Conservation (phyloP, 2,113 vertebrate genomes). For the Lathamus discolor region DNA sequence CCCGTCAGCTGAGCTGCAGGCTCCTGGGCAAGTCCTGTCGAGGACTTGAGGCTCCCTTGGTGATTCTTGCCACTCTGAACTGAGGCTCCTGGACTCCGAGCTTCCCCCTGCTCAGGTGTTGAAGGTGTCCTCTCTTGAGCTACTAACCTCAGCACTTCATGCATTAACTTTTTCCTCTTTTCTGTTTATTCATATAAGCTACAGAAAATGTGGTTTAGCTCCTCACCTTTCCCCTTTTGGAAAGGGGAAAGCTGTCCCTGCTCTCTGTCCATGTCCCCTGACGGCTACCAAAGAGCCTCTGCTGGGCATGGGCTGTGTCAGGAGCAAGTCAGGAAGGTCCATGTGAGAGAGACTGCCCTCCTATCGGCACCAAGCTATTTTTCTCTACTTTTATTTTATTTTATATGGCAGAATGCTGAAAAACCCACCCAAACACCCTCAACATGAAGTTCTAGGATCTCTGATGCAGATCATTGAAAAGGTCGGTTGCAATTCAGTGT, state of each 20-base stretch:
- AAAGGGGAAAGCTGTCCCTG: not conserved
- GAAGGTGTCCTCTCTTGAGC: too few relatives aligned
- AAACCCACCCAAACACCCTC: not conserved
- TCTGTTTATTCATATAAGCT: not conserved
- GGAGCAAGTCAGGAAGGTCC: not conserved
- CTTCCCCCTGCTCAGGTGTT: too few relatives aligned
- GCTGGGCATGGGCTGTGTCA: not conserved
- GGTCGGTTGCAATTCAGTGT: fast-evolving
- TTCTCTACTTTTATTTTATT: not conserved
- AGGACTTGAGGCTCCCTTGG: too few relatives aligned
- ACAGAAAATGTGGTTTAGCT: not conserved
- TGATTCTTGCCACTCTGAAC: too few relatives aligned
- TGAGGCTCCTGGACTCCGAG: too few relatives aligned
- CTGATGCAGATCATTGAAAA: not conserved
- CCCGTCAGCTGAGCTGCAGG: too few relatives aligned
- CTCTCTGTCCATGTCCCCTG: not conserved
- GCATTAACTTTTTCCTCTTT: not conserved
- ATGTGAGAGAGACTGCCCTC: not conserved
- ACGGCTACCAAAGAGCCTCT: not conserved
- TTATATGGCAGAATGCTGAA: not conserved
- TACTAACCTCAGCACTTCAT: not conserved
- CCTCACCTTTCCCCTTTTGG: not conserved
- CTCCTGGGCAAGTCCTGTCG: too few relatives aligned
- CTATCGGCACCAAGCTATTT: not conserved
- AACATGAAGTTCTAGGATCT: not conserved